Evolutionary conservation across 2,888 invertebrate species (phyloP), one percentile per base, ranked within the genome.

Genomic region (Cryptosula pallasiana): DNA sequence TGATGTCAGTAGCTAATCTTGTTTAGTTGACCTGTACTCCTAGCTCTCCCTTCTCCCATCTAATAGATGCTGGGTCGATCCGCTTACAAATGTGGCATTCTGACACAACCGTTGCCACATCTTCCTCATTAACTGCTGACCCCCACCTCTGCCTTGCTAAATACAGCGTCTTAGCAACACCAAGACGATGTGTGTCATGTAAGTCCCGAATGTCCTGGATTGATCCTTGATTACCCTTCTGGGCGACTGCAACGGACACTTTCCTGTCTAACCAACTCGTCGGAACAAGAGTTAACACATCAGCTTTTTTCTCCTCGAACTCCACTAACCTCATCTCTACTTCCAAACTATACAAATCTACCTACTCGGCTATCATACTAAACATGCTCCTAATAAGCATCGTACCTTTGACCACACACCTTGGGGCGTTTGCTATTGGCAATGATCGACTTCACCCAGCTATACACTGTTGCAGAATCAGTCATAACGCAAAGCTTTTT

Each of bases 391-490:
- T 9, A 36, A 58, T 71, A 27, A 71, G 9, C 69, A 35, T 35
- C 69, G 9, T 29, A 20, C 69, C 34, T n/a, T 20, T 20, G 32
- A 27, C 69, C 32, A 23, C 69, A 35, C 27, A 23, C 35, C 23
- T 69, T 32, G 3, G 35, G 34, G 23, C 34, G 69, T 29, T 69
- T 71, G 27, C 55, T 55, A 16, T 55, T 55, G 54, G 29, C 55
- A 20, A 71, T 36, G 20, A 16, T 29, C 9, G 71, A 71, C 36
- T 71, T 71, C 23, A 58, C 32, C 71, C 71, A 71, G n/a, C 29
- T 25, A 55, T 32, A 36, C 27, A 71, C 36, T 9, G 55, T 71
- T 20, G 71, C 55, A 16, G 71, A 71, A 25, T 71, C 71, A 58
- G 54, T 71, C 13, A 54, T 55, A 16, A 71, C 35, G 23, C n/a